phyloP scores from a whole-genome alignment of 2,113 vertebrate species.

The Pontoporia blainvillei region DNA sequence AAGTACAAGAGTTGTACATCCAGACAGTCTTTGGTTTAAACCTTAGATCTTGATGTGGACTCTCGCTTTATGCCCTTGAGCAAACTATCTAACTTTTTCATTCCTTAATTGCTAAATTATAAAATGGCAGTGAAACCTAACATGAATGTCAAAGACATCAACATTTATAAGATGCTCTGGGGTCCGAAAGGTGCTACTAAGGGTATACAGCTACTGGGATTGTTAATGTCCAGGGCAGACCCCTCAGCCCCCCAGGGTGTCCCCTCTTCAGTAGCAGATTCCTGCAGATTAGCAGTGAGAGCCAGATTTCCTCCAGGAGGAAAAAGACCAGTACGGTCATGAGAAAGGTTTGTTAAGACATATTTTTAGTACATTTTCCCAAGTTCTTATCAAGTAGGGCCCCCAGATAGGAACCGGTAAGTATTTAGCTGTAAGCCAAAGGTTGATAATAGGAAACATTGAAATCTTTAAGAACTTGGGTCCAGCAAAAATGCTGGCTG shows the following conservation, averaged over 20 bases:
- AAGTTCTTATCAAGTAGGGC: constrained; percentile 27
- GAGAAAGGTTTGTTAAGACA: background rate
- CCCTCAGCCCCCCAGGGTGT: background rate
- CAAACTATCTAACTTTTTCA: background rate
- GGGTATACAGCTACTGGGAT: no score
- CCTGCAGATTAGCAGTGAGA: background rate
- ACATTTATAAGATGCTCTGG: background rate
- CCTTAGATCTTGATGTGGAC: background rate
- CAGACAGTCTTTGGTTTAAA: background rate
- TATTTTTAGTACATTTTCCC: constrained; percentile 28
- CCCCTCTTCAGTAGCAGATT: background rate
- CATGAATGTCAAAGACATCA: background rate
- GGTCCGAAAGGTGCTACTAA: background rate
- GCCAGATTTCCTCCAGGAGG: background rate
- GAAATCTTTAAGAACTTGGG: constrained; percentile 24
- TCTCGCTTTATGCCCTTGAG: background rate
- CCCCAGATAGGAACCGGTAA: constrained; percentile 5
- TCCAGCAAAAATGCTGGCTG: constrained; percentile 50
- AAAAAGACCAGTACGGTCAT: background rate
- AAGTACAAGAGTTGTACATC: background rate
- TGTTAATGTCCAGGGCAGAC: background rate
- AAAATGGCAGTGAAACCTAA: background rate
- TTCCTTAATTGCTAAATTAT: background rate
- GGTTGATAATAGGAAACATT: constrained; percentile 33
- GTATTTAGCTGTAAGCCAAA: constrained; percentile 9